phyloP scores from a whole-genome alignment of 2,113 vertebrate species.

The Nibea albiflora region DNA sequence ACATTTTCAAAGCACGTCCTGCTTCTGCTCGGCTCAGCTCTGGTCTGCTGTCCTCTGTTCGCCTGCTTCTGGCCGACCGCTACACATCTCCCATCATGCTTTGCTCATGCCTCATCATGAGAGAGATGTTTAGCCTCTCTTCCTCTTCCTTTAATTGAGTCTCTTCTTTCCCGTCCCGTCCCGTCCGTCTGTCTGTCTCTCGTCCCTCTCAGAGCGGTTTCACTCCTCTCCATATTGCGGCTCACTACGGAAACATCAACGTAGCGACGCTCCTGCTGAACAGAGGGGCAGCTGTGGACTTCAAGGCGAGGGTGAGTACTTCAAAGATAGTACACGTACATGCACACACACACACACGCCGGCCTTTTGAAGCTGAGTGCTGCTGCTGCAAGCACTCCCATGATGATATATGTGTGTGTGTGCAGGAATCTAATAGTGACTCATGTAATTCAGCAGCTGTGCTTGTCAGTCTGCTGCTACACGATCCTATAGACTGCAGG shows the following conservation, averaged over 20 bases:
- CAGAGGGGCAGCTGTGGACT: slow-evolving; percentile 95
- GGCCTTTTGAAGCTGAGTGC: slow-evolving; percentile 22
- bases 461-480: slow-evolving; percentile 52
- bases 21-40: slow-evolving; percentile 23
- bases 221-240: slow-evolving; percentile 95
- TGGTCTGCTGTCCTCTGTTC: slow-evolving; percentile 24
- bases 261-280: slow-evolving; percentile 96
- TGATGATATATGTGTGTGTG: slow-evolving; percentile 3
- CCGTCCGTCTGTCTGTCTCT: slow-evolving; percentile 59
- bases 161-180: neutral
- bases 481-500: neutral
- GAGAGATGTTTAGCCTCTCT: slow-evolving; percentile 44
- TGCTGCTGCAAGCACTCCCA: slow-evolving; percentile 22
- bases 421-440: slow-evolving; percentile 3
- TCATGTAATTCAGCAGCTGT: slow-evolving; percentile 62
- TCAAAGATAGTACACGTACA: slow-evolving; percentile 2
- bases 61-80: slow-evolving; percentile 30
- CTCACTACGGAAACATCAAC: slow-evolving; percentile 97
- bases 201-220: slow-evolving; percentile 91
- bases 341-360: neutral
- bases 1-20: slow-evolving; percentile 30
- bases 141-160: slow-evolving; percentile 39
- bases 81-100: slow-evolving; percentile 50
- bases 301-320: slow-evolving; percentile 91
- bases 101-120: slow-evolving; percentile 26